A percentile compares a stretch with the other conserved stretches of the same genome.
Conservation (phyloP, 2,113 vertebrate genomes). For the Neoarius graeffei region DNA sequence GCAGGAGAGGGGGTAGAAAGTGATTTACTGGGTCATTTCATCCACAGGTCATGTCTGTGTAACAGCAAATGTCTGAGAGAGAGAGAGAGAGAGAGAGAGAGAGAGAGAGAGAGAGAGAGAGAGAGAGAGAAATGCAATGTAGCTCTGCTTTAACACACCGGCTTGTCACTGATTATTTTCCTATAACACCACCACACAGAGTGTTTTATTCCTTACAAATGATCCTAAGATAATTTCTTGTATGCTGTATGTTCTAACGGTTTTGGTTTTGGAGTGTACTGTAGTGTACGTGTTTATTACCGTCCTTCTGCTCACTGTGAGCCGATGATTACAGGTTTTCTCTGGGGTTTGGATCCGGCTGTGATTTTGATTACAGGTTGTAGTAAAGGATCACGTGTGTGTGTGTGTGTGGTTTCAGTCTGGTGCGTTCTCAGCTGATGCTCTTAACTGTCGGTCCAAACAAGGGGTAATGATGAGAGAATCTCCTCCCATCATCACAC, state of each 20-base stretch:
- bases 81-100: neutral
- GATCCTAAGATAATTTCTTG: neutral
- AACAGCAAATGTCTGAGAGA: neutral
- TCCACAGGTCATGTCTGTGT: neutral
- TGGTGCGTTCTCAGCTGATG: conserved; percentile 20
- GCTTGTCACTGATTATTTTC: neutral
- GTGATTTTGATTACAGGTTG: conserved; percentile 8
- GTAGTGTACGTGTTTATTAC: neutral
- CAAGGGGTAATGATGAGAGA: neutral
- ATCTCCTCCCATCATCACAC: neutral
- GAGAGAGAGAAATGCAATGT: neutral
- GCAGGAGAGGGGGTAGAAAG: neutral
- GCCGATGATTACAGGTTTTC: neutral
- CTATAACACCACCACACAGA: neutral
- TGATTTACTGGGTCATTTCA: neutral
- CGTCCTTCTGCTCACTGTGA: neutral
- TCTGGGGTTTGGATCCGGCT: neutral
- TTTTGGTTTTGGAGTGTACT: neutral
- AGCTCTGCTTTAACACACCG: neutral
- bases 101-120: neutral
- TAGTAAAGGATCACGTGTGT: conserved; percentile 2
- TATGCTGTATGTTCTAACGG: neutral
- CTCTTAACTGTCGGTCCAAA: conserved; percentile 19
- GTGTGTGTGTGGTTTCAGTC: conserved; percentile 16
- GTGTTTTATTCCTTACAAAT: neutral